phyloP scores from a whole-genome alignment of 1,140 invertebrate species.

The Dreissena rostriformis region DNA sequence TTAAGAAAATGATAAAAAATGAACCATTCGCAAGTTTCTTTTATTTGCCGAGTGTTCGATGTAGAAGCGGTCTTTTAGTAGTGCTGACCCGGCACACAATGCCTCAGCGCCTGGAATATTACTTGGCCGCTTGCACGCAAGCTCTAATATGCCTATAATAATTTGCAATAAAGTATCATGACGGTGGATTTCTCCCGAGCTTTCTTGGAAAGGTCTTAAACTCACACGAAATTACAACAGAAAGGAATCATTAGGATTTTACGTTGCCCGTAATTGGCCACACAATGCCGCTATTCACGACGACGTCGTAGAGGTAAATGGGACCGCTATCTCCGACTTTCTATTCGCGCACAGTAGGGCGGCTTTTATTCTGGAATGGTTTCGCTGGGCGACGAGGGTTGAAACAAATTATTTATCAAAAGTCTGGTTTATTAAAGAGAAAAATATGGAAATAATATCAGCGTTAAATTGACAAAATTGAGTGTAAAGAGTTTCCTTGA shows the following conservation, averaged over 20 bases:
- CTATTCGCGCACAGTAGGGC: slow-evolving; percentile 16
- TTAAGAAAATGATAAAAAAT: too few species aligned
- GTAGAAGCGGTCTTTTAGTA: too few species aligned
- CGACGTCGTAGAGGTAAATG: background rate
- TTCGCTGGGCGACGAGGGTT: slow-evolving; percentile 17
- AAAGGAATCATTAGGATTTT: slow-evolving; percentile 65
- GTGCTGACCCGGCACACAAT: background rate
- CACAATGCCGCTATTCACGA: slow-evolving; percentile 8
- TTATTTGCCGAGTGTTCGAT: too few species aligned
- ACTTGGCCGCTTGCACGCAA: slow-evolving; percentile 58
- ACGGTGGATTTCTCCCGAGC: slow-evolving; percentile 47
- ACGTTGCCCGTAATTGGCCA: slow-evolving; percentile 22
- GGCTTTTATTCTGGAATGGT: slow-evolving; percentile 13
- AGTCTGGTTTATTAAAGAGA: slow-evolving; percentile 47
- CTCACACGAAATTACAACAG: slow-evolving; percentile 64
- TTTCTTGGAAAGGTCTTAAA: slow-evolving; percentile 54
- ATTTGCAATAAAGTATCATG: slow-evolving; percentile 68
- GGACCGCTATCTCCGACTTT: background rate
- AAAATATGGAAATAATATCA: slow-evolving; percentile 57
- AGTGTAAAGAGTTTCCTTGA: slow-evolving; percentile 37
- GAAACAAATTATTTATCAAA: slow-evolving; percentile 50
- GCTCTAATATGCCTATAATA: slow-evolving; percentile 72
- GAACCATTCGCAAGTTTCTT: too few species aligned
- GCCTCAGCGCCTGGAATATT: background rate
- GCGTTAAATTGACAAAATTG: slow-evolving; percentile 52